A percentile compares a stretch with the other conserved stretches of the same genome.
Conservation (phyloP, 2,888 invertebrate species). For the Subacronicta megacephala region DNA sequence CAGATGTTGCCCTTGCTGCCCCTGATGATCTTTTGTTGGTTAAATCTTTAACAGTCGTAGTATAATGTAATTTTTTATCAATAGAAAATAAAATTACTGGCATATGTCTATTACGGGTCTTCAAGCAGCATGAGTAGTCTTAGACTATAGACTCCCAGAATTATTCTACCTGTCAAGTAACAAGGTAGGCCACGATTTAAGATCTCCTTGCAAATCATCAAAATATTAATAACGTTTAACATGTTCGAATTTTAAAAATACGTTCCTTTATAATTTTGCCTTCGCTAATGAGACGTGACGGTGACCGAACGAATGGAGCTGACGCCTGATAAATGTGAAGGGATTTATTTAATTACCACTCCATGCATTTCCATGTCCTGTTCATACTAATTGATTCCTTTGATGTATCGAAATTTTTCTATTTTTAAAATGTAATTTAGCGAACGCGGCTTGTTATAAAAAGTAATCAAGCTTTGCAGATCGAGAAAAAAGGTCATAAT, state of each 20-base stretch:
- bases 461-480: constrained; percentile 14
- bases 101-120: no score
- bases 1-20: no score
- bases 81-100: no score
- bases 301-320: constrained; percentile 68
- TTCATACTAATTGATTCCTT: constrained; percentile 59
- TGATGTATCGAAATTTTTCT: constrained; percentile 51
- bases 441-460: constrained; percentile 13
- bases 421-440: constrained; percentile 41
- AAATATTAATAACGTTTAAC: constrained; percentile 3
- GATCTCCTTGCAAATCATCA: not conserved
- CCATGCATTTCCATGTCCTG: constrained; percentile 50
- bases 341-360: constrained; percentile 65
- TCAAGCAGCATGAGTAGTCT: no score
- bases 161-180: no score
- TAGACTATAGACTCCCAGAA: no score
- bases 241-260: constrained; percentile 33
- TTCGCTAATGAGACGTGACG: constrained; percentile 72
- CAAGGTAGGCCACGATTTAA: not conserved
- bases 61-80: no score
- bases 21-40: no score
- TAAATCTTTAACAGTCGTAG: no score
- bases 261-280: constrained; percentile 54
- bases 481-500: constrained; percentile 38
- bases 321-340: constrained; percentile 69